Conservation (phyloP, 1,140 invertebrate species). For the Cherax quadricarinatus region DNA sequence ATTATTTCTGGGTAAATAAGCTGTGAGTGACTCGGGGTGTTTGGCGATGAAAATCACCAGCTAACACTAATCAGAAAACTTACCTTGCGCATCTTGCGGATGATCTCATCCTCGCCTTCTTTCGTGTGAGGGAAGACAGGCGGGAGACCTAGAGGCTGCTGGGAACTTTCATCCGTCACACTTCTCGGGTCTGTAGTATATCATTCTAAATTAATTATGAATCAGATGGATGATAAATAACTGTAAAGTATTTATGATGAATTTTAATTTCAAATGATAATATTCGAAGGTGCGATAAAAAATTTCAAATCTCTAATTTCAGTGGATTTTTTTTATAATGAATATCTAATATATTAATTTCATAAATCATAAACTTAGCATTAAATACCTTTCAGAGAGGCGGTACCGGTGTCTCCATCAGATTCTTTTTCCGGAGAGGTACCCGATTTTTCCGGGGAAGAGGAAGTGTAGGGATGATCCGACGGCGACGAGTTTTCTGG, state of each 20-base stretch:
- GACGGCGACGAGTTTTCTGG: slow-evolving; percentile 51
- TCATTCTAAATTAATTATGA: background rate
- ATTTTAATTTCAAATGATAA: no score
- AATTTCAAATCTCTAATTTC: no score
- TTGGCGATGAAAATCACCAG: background rate
- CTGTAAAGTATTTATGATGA: no score
- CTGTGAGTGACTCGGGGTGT: background rate
- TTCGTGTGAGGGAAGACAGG: slow-evolving; percentile 48
- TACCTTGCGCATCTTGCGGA: slow-evolving; percentile 59
- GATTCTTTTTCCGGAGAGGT: slow-evolving; percentile 52
- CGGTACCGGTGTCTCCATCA: slow-evolving; percentile 19
- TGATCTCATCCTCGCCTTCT: slow-evolving; percentile 47
- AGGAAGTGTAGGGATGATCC: slow-evolving; percentile 59
- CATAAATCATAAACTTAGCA: background rate
- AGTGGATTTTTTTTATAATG: no score
- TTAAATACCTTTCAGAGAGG: slow-evolving; percentile 32
- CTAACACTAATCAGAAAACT: background rate
- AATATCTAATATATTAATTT: no score
- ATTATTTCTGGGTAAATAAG: background rate
- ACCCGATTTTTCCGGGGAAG: slow-evolving; percentile 58
- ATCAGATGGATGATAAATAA: background rate
- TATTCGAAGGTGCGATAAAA: no score
- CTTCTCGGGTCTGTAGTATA: background rate
- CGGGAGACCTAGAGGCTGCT: slow-evolving; percentile 38
- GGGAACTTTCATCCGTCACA: slow-evolving; percentile 25